These are phyloP conservation scores for Abscondita cerata DNA, from an alignment of 2,888 invertebrate genomes.

Conservation along the genomic window DNA sequence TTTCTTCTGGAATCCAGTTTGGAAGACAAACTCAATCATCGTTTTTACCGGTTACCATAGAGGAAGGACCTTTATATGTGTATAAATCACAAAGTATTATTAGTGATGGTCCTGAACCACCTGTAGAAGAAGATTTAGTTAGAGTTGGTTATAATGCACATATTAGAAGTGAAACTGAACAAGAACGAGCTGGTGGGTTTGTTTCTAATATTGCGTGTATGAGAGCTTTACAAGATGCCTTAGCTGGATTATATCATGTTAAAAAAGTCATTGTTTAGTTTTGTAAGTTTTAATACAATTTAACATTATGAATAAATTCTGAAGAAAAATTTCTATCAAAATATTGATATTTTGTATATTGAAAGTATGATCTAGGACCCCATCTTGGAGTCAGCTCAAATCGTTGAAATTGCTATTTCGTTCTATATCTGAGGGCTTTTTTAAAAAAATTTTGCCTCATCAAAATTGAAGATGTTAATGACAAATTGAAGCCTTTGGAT, in stretches of 20 bases:
- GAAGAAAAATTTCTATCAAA: too few relatives aligned
- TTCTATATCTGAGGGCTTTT: too few relatives aligned
- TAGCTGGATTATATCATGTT: slow-evolving; percentile 73
- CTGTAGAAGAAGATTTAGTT: slow-evolving; percentile 68
- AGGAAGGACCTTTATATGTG: slow-evolving; percentile 78
- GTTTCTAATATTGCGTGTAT: slow-evolving; percentile 82
- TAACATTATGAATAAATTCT: too few relatives aligned
- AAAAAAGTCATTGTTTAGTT: slow-evolving; percentile 38
- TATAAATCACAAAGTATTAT: slow-evolving; percentile 69
- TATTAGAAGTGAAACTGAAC: slow-evolving; percentile 73
- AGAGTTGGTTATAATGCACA: slow-evolving; percentile 75
- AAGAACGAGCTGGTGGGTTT: slow-evolving; percentile 89
- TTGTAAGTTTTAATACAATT: neutral
- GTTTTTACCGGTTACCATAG: slow-evolving; percentile 73
- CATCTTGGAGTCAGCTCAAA: too few relatives aligned
- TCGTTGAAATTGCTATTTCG: too few relatives aligned
- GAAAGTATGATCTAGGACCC: too few relatives aligned
- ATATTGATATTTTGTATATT: too few relatives aligned
- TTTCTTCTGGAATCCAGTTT: slow-evolving; percentile 88
- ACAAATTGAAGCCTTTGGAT: too few relatives aligned
- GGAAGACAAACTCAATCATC: slow-evolving; percentile 68
- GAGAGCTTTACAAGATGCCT: slow-evolving; percentile 86
- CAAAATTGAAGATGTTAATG: too few relatives aligned
- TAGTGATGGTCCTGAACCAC: slow-evolving; percentile 78
- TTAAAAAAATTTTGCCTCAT: too few relatives aligned